A percentile compares a stretch with the other conserved stretches of the same genome.
Evolutionary conservation across 2,797 vertebrate species (phyloP).

Genomic region (Triplophysa yarkandensis): DNA sequence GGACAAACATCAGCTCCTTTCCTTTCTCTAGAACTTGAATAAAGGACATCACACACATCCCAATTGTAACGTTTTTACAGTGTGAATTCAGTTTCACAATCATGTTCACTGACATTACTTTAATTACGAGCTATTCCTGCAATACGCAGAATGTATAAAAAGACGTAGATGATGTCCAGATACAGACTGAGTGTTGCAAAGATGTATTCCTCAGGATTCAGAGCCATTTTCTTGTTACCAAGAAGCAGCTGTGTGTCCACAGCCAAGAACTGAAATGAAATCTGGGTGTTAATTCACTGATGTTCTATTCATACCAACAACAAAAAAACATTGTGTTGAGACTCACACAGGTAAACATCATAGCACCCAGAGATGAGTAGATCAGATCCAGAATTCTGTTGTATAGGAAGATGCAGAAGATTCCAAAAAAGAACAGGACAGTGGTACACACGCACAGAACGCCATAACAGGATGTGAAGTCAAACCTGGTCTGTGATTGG

Average conservation of each 20-base stretch:
- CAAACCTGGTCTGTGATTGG: conserved; percentile 83
- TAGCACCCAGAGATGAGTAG: conserved; percentile 88
- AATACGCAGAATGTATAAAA: conserved; percentile 81
- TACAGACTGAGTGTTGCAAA: conserved; percentile 93
- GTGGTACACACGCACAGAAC: conserved; percentile 89
- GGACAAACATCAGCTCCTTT: too few species aligned
- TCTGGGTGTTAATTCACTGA: neutral
- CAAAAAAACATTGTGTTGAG: neutral
- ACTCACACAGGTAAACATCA: conserved; percentile 92
- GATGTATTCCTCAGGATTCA: conserved; percentile 92
- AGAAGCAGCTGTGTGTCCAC: conserved; percentile 93
- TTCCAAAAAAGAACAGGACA: conserved; percentile 86
- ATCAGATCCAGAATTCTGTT: conserved; percentile 88
- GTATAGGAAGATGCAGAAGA: conserved; percentile 93
- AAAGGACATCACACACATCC: too few species aligned
- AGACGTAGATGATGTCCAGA: conserved; percentile 94
- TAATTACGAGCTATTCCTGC: conserved; percentile 40
- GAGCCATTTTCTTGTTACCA: conserved; percentile 90
- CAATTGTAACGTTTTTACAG: neutral
- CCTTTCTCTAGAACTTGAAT: too few species aligned
- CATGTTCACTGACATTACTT: neutral
- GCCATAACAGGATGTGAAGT: conserved; percentile 91
- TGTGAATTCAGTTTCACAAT: neutral
- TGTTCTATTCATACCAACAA: neutral
- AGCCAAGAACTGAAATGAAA: conserved; percentile 84